Conservation (phyloP, 2,888 invertebrate genomes). For the Macropis europaea region DNA sequence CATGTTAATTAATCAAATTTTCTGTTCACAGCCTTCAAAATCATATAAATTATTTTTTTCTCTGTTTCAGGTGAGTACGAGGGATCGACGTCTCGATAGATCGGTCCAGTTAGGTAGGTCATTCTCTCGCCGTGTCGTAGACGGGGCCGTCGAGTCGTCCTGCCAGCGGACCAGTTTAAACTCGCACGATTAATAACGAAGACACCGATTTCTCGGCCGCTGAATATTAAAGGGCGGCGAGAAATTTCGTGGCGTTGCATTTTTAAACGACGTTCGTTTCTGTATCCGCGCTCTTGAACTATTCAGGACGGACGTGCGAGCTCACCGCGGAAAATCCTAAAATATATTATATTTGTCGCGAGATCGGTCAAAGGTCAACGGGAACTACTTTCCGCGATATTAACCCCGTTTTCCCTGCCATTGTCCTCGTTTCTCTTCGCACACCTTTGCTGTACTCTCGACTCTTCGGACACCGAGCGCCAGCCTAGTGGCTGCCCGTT, state of each 20-base stretch:
- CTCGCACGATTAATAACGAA: conserved; percentile 54
- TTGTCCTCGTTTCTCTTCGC: conserved; percentile 5
- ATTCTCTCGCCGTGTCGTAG: conserved; percentile 1
- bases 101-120: conserved; percentile 41
- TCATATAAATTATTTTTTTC: not conserved
- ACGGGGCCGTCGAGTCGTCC: not conserved
- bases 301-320: conserved; percentile 65
- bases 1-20: no score
- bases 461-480: not conserved
- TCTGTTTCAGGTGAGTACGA: conserved; percentile 54
- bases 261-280: conserved; percentile 73
- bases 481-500: no score
- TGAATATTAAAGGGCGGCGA: conserved; percentile 70
- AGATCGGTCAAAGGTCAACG: conserved; percentile 71
- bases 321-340: conserved; percentile 77
- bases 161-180: conserved; percentile 27
- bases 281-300: conserved; percentile 67
- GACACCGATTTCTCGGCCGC: conserved; percentile 68
- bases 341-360: conserved; percentile 77
- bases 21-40: no score
- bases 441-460: no score
- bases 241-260: conserved; percentile 78
- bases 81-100: not conserved
- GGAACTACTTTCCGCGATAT: conserved; percentile 56
- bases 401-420: conserved; percentile 44